Evolutionary conservation across 2,113 vertebrate species (phyloP), one percentile per base, ranked within the genome.

Genomic region (Kryptolebias marmoratus): DNA sequence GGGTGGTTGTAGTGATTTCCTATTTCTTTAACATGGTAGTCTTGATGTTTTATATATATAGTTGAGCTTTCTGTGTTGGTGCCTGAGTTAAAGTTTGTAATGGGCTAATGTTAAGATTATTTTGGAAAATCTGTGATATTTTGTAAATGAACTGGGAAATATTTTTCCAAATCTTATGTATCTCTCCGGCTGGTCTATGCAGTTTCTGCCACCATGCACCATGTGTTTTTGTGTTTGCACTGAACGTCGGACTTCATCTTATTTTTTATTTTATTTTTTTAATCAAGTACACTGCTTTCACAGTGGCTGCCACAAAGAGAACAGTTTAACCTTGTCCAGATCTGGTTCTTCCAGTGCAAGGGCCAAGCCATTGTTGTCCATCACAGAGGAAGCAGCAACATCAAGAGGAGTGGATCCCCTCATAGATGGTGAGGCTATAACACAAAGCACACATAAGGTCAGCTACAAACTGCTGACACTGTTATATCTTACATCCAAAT

Each of bases 311-410:
- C 47, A 55, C 3, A 7, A 30, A 16, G 2, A 6, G 31, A 1
- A 15, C 49, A 45, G 18, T 55, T 68, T 31, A 70, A 96, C 97
- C 93, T 99, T 99, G 80, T 98, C 96, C 0, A 99, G 93, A 71
- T 99, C 98, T 10, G 97, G 97, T 84, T 99, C 98, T 57, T 98
- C 96, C 77, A 99, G 91, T 0, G 96, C 95, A 3, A 99, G 93
- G 0, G 97, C 97, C 75, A 99, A 92, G 44, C 98, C 96, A 0
- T 99, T 99, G 90, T 99, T 99, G 91, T 99, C 97, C 98, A 99
- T 99, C 75, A 99, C 96, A 0, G 98, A 99, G 36, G 98, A 96
- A 63, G 98, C 97, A 32, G 98, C 98, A 71, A 99, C 97, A 82
- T 99, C 98, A 0, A 99, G 83, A 1, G 98, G 98, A 56, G 98